phyloP scores from a whole-genome alignment of 30 jellyfish, hydroid and myxozoan genomes.

The Aurelia sp. region DNA sequence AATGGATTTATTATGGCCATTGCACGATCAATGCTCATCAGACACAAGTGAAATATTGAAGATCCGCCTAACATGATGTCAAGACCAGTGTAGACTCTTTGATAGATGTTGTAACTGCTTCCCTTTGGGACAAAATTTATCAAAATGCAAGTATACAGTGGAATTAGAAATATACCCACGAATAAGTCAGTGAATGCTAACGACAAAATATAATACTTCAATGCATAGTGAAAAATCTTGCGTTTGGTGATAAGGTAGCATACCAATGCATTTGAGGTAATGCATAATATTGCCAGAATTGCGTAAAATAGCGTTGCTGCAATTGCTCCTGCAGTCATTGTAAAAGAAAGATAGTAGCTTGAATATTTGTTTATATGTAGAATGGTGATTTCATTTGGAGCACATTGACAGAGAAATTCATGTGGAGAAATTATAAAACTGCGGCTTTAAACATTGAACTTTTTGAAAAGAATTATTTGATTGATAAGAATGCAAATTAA shows the following conservation, averaged over 20 bases:
- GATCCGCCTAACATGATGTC: not conserved
- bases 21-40: slow-evolving; percentile 9
- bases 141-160: not conserved
- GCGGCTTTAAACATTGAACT: no score
- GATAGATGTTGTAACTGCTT: not conserved
- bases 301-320: not conserved
- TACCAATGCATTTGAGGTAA: not conserved
- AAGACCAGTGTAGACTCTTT: not conserved
- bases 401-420: no score
- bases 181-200: slow-evolving; percentile 1
- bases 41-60: not conserved
- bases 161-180: not conserved
- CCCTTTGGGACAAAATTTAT: not conserved
- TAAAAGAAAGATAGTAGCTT: no score
- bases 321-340: no score
- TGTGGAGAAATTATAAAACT: no score
- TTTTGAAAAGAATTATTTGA: no score
- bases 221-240: not conserved
- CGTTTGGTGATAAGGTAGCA: not conserved
- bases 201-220: not conserved
- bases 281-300: not conserved
- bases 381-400: no score
- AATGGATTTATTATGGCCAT: not conserved
- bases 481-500: no score
- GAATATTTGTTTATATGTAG: no score